Evolutionary conservation across 1,140 invertebrate genomes (phyloP).

Genomic region (Saccostrea echinata): DNA sequence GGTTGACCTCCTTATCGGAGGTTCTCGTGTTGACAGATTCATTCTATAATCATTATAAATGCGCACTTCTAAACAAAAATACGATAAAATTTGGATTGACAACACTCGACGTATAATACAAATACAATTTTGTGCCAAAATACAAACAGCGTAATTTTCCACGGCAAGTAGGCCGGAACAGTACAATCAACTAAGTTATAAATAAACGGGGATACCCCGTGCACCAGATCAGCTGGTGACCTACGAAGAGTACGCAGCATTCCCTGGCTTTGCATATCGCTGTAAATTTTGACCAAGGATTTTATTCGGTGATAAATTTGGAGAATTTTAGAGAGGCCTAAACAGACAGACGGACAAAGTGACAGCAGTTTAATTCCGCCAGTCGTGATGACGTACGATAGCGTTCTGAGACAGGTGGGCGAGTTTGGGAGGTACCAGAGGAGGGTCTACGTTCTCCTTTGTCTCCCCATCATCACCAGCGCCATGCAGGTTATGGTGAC

Average conservation of each 20-base stretch:
- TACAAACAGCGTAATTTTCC: not conserved
- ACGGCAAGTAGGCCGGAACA: not conserved
- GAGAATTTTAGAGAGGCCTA: too few relatives aligned
- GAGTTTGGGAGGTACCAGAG: conserved; percentile 93
- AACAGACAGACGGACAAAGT: not conserved
- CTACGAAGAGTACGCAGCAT: too few relatives aligned
- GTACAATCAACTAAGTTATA: not conserved
- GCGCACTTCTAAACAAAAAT: too few relatives aligned
- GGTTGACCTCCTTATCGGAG: too few relatives aligned
- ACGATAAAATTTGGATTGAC: too few relatives aligned
- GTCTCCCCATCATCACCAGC: conserved; percentile 86
- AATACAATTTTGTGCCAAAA: not conserved
- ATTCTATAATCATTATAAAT: too few relatives aligned
- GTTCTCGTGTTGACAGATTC: too few relatives aligned
- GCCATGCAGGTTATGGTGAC: conserved; percentile 85
- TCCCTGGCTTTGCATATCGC: too few relatives aligned
- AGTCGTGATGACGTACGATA: conserved; percentile 81
- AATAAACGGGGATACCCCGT: conserved; percentile 4
- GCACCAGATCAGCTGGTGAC: too few relatives aligned
- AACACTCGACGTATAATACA: not conserved
- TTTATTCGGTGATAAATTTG: too few relatives aligned
- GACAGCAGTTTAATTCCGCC: not conserved
- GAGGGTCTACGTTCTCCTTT: conserved; percentile 90
- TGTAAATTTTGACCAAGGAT: too few relatives aligned
- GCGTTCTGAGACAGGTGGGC: conserved; percentile 89